Evolutionary conservation across 53 echinoderm and acorn worm genomes (phyloP).

Genomic region (Holothuria scabra): DNA sequence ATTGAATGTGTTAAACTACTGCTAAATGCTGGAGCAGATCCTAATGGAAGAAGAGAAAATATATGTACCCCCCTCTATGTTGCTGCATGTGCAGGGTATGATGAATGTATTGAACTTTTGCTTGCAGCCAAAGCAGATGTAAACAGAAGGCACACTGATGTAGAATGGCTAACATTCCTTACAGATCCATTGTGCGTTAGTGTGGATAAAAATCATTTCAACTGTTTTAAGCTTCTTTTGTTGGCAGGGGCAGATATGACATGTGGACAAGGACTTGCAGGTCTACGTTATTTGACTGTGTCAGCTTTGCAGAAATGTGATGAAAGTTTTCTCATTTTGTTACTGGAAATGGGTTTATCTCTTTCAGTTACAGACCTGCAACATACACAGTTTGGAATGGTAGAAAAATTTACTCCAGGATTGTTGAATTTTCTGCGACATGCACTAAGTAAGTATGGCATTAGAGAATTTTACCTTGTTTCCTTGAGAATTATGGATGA

Average conservation of each 20-base stretch:
- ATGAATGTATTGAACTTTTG: constrained; percentile 60
- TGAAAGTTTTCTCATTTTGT: not conserved
- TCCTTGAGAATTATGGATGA: too few relatives aligned
- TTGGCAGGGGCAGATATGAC: too few relatives aligned
- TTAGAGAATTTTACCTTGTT: too few relatives aligned
- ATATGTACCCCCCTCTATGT: constrained; percentile 72
- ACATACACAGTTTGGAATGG: constrained; percentile 7
- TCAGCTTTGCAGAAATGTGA: too few relatives aligned
- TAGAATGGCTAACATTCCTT: constrained; percentile 26
- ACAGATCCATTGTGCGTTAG: constrained; percentile 63
- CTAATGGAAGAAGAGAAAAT: constrained; percentile 63
- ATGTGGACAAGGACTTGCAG: too few relatives aligned
- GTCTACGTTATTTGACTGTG: too few relatives aligned
- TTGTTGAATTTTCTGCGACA: constrained; percentile 2
- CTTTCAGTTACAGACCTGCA: constrained; percentile 7
- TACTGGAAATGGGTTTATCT: constrained; percentile 31
- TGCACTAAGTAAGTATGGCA: constrained; percentile 27
- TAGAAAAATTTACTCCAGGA: not conserved
- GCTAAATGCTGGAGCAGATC: constrained; percentile 56
- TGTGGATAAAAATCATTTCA: too few relatives aligned
- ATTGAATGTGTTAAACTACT: constrained; percentile 60
- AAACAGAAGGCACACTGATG: constrained; percentile 58
- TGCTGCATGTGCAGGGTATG: constrained; percentile 66
- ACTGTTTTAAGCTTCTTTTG: too few relatives aligned
- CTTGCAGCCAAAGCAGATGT: constrained; percentile 65